These are phyloP conservation scores for Ectropis crepuscularia DNA, from an alignment of 2,888 invertebrate genomes.

Conservation along the genomic window DNA sequence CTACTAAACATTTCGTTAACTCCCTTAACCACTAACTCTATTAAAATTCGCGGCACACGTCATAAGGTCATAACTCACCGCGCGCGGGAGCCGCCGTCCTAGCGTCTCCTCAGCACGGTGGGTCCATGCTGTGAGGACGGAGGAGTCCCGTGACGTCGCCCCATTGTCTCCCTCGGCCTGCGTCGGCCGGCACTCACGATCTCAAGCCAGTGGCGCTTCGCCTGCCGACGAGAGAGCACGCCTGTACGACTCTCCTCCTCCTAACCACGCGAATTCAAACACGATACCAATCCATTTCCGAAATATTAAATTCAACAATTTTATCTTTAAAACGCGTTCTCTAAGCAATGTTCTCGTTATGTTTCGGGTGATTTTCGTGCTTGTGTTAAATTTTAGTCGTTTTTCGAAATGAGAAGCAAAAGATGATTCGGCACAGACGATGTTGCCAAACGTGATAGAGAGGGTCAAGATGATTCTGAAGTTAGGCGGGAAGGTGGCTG, in stretches of 20 bases:
- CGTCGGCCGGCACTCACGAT: constrained; percentile 43
- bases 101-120: constrained; percentile 6
- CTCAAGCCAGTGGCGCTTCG: constrained; percentile 66
- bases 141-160: constrained; percentile 45
- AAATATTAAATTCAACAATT: constrained; percentile 8
- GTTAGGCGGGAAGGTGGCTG: constrained; percentile 69
- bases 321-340: background rate
- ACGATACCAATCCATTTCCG: constrained; percentile 56
- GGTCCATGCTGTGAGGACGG: constrained; percentile 24
- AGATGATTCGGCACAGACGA: constrained; percentile 53
- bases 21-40: background rate
- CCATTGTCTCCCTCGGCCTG: constrained; percentile 52
- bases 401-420: constrained; percentile 19
- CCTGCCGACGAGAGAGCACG: constrained; percentile 63
- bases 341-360: constrained; percentile 22
- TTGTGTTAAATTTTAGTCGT: constrained; percentile 26
- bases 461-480: constrained; percentile 72
- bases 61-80: constrained; percentile 24
- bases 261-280: constrained; percentile 64
- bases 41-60: constrained; percentile 8
- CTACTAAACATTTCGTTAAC: background rate
- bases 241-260: constrained; percentile 47
- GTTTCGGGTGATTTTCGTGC: constrained; percentile 28
- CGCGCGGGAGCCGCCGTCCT: constrained; percentile 4
- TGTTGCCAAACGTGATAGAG: constrained; percentile 37